Conservation (phyloP, 2,888 invertebrate species). For the Andrena bucephala region DNA sequence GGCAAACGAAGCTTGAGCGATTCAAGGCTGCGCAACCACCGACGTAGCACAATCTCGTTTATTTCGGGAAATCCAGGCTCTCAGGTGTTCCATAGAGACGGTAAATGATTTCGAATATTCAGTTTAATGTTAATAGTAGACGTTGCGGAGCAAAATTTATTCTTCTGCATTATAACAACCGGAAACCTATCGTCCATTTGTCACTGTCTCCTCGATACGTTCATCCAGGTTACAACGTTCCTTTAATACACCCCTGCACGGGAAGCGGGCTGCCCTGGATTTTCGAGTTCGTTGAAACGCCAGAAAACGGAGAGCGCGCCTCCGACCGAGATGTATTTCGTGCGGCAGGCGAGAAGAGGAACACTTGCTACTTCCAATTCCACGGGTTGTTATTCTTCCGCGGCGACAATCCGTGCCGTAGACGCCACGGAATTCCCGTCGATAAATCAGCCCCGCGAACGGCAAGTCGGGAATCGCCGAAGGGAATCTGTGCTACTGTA, state of each 20-base stretch:
- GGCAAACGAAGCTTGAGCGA: neutral
- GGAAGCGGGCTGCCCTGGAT: constrained; percentile 22
- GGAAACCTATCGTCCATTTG: neutral
- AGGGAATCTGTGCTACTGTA: neutral
- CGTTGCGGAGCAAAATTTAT: no score
- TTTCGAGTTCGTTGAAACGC: constrained; percentile 20
- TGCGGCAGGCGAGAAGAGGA: constrained; percentile 25
- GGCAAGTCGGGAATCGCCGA: constrained; percentile 38
- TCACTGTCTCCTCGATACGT: neutral
- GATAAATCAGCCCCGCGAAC: constrained; percentile 47
- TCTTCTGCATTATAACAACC: no score
- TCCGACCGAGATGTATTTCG: constrained; percentile 16
- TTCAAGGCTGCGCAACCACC: no score
- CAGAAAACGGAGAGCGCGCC: neutral
- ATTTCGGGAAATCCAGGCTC: no score
- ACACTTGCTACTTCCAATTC: constrained; percentile 47
- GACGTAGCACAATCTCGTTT: no score
- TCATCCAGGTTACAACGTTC: constrained; percentile 3
- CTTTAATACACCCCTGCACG: constrained; percentile 27
- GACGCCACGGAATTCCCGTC: constrained; percentile 38
- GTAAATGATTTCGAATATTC: no score
- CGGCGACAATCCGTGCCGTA: constrained; percentile 39
- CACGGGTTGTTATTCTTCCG: constrained; percentile 45
- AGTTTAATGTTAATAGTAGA: no score
- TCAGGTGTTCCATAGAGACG: no score